Conservation (phyloP, 2,797 vertebrate species). For the Argentina silus region DNA sequence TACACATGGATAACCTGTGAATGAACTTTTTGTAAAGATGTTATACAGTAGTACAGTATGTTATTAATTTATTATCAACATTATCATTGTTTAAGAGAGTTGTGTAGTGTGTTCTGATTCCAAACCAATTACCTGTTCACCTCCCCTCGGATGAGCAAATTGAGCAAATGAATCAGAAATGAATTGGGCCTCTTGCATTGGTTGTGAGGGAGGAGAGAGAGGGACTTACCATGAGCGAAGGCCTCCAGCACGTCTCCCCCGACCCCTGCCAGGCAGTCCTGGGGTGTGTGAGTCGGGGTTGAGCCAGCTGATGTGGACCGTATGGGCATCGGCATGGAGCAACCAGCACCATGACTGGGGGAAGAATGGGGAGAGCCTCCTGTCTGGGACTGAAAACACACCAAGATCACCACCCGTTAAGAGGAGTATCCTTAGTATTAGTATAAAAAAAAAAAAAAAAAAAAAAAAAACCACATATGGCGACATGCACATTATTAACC, state of each 20-base stretch:
- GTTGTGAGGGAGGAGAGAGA: background rate
- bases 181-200: background rate
- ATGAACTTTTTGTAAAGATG: no score
- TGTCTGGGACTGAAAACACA: slow-evolving; percentile 82
- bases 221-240: slow-evolving; percentile 87
- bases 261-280: slow-evolving; percentile 85
- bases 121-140: no score
- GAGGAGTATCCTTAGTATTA: background rate
- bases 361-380: slow-evolving; percentile 90
- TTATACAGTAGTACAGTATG: no score
- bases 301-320: slow-evolving; percentile 91
- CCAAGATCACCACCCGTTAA: background rate
- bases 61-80: no score
- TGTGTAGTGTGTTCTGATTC: no score
- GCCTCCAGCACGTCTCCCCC: slow-evolving; percentile 91
- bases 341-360: slow-evolving; percentile 87
- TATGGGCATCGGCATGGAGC: slow-evolving; percentile 91
- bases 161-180: background rate
- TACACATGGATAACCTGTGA: background rate
- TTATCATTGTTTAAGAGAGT: no score
- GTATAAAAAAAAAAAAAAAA: no score
- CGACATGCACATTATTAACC: background rate
- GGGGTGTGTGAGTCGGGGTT: slow-evolving; percentile 90
- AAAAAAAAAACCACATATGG: background rate
- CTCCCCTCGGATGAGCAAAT: no score